These are phyloP conservation scores for Chrysolina oricalcia DNA, from an alignment of 2,888 invertebrate genomes.

Conservation along the genomic window DNA sequence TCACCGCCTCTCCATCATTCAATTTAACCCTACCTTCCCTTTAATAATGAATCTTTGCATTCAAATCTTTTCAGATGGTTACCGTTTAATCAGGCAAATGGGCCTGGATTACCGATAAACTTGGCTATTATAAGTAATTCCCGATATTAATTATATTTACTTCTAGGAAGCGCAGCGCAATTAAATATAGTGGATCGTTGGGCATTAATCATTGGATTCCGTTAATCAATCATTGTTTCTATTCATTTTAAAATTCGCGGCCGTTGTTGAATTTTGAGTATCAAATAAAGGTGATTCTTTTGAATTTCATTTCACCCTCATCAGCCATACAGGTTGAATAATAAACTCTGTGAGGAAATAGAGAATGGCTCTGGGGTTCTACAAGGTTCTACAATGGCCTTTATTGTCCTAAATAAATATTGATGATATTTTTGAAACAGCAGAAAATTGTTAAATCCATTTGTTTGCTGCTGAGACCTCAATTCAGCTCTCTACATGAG, in stretches of 20 bases:
- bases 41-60: conserved; percentile 27
- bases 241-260: not conserved
- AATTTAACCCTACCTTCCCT: conserved; percentile 15
- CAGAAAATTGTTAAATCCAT: no score
- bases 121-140: conserved; percentile 46
- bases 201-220: conserved; percentile 38
- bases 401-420: no score
- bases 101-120: conserved; percentile 46
- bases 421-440: no score
- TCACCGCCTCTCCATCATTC: conserved; percentile 8
- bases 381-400: no score
- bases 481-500: no score
- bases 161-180: conserved; percentile 35
- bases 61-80: conserved; percentile 47
- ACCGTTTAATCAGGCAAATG: conserved; percentile 49
- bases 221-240: conserved; percentile 40
- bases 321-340: no score
- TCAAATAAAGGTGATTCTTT: no score
- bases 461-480: no score
- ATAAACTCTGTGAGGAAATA: no score
- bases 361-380: no score
- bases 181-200: conserved; percentile 40
- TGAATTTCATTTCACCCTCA: no score
- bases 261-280: no score
- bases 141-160: conserved; percentile 50